phyloP scores from a whole-genome alignment of 2,888 invertebrate genomes.

The Listrodromus nycthemerus region DNA sequence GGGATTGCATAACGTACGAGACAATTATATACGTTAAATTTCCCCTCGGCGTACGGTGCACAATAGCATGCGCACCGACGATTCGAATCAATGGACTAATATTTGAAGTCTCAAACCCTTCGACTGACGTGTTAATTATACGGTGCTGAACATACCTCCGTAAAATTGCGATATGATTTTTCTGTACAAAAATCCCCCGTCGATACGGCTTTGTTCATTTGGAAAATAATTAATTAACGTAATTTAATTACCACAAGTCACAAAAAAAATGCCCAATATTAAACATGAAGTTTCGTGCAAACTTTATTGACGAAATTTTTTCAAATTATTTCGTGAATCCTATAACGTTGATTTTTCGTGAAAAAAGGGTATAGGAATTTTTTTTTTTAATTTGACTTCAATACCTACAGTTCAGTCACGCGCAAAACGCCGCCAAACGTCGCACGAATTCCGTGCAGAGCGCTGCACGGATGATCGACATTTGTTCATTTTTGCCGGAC shows the following conservation, averaged over 20 bases:
- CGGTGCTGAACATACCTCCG: not conserved
- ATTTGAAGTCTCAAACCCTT: slow-evolving; percentile 6
- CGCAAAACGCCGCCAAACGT: not conserved
- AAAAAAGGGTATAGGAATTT: not conserved
- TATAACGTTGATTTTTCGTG: not conserved
- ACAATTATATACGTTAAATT: slow-evolving; percentile 49
- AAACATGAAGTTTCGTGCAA: not conserved
- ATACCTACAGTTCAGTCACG: not conserved
- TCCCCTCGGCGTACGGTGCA: not conserved
- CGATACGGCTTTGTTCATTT: too few relatives aligned
- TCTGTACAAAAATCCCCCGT: not conserved
- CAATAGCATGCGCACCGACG: slow-evolving; percentile 10
- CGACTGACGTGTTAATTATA: slow-evolving; percentile 14
- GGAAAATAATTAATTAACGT: too few relatives aligned
- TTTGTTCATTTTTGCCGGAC: not conserved
- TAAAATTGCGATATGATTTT: too few relatives aligned
- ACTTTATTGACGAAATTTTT: not conserved
- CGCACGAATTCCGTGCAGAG: not conserved
- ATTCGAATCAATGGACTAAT: not conserved
- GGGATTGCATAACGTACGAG: slow-evolving; percentile 53
- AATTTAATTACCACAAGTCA: too few relatives aligned
- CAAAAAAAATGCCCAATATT: too few relatives aligned
- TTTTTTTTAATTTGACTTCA: not conserved
- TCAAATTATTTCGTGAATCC: not conserved
- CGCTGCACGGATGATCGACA: not conserved